Base-by-base conservation (phyloP, 2,113 vertebrate genomes). In the Haemorhous mexicanus region DNA sequence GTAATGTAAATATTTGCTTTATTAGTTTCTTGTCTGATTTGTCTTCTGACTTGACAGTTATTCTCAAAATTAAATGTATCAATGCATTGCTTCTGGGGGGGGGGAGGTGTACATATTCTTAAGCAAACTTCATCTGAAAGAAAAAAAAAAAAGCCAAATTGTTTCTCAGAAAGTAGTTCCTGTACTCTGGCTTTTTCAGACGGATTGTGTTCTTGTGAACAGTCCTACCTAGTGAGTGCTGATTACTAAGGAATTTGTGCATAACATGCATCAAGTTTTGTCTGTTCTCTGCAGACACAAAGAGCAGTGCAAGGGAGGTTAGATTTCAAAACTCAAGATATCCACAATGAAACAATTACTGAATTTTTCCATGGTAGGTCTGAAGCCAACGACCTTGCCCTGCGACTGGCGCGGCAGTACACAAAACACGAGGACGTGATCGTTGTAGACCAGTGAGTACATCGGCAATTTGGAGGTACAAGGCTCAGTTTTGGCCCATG, bases 351-450 rank as follows among this genome's bases (percentile, higher is more conserved):
- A 83, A 64, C 16, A 52, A 26, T 37, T 33, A 27, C 6, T 11
- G 2, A 43, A 21, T 86, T 95, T 84, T 93, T 96, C 74, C 10
- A 23, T 78, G 86, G 37, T 70, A 99, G 99, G 26, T 99, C 99
- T 47, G 99, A 99, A 97, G 99, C 99, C 53, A 99, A 99, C 0
- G 99, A 99, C 94, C 98, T 99, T 50, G 99, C 99, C 58, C 95
- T 99, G 23, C 98, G 99, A 84, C 7, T 99, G 97, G 99, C 99
- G 27, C 98, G 98, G 39, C 98, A 98, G 78, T 99, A 98, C 89
- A 99, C 99, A 2, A 97, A 97, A 87, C 98, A 99, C 3, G 86
- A 99, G 67, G 99, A 99, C 1, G 98, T 99, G 58, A 93, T 99
- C 7, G 99, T 99, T 56, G 89, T 99, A 66, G 99, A 99, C 73